Conservation (phyloP, 2,888 invertebrate genomes). For the Vanessa cardui region DNA sequence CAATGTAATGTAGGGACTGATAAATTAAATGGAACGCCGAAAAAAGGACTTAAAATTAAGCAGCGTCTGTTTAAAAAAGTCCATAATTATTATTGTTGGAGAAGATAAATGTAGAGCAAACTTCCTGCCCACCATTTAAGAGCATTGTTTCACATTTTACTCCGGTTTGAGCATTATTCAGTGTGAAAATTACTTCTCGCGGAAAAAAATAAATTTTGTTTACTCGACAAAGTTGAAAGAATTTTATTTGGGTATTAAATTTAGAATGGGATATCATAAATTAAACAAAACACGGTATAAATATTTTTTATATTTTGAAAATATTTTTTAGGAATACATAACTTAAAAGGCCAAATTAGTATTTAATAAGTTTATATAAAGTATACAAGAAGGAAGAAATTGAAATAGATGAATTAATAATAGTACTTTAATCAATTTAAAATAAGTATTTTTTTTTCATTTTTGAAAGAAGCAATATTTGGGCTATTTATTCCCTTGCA, state of each 20-base stretch:
- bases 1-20: neutral
- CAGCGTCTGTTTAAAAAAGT: constrained; percentile 28
- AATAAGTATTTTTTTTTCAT: too few relatives aligned
- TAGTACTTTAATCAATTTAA: too few relatives aligned
- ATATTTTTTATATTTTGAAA: too few relatives aligned
- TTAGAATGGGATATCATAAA: neutral
- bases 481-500: too few relatives aligned
- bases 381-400: too few relatives aligned
- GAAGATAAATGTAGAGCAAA: constrained; percentile 36
- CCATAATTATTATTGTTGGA: constrained; percentile 44
- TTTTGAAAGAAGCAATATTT: too few relatives aligned
- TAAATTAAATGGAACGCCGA: neutral
- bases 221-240: neutral
- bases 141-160: constrained; percentile 49
- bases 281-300: neutral
- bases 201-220: constrained; percentile 20
- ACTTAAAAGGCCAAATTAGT: too few relatives aligned
- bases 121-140: constrained; percentile 43
- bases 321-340: too few relatives aligned
- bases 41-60: neutral
- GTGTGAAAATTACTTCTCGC: constrained; percentile 36
- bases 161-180: constrained; percentile 43
- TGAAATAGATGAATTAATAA: too few relatives aligned
- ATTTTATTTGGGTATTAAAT: neutral
- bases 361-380: too few relatives aligned